These are phyloP conservation scores for Lottia gigantea DNA, from an alignment of 2,888 invertebrate genomes.

Conservation along the genomic window DNA sequence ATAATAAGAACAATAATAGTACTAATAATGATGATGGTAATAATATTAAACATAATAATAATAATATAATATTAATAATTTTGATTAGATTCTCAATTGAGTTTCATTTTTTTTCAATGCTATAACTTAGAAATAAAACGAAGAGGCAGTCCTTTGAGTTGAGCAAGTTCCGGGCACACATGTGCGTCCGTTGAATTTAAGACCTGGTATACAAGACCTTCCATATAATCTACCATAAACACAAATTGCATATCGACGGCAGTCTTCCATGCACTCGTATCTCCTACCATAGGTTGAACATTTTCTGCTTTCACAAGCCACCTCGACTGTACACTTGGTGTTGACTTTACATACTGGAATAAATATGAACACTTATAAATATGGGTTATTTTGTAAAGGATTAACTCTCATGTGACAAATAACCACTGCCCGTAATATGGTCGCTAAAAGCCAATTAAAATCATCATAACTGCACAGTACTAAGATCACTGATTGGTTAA, in stretches of 20 bases:
- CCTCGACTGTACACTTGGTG: background rate
- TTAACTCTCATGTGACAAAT: too few relatives aligned
- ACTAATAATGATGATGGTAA: too few relatives aligned
- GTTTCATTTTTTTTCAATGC: too few relatives aligned
- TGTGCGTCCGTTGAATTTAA: constrained; percentile 15
- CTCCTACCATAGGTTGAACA: constrained; percentile 24
- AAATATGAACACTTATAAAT: background rate
- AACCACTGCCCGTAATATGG: too few relatives aligned
- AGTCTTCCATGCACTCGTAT: constrained; percentile 25
- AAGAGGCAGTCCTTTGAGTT: background rate
- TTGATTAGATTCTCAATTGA: too few relatives aligned
- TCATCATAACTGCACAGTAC: too few relatives aligned
- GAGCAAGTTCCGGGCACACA: background rate
- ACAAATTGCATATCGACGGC: constrained; percentile 30
- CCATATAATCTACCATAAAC: constrained; percentile 32
- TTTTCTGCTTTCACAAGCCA: constrained; percentile 13
- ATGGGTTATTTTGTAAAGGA: background rate
- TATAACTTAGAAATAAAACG: too few relatives aligned
- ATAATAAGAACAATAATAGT: too few relatives aligned
- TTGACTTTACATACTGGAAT: background rate
- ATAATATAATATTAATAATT: too few relatives aligned
- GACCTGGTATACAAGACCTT: constrained; percentile 24
- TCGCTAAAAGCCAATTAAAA: too few relatives aligned
- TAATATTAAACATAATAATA: too few relatives aligned
- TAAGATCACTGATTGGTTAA: too few relatives aligned